A percentile compares a stretch with the other conserved stretches of the same genome.
These are phyloP conservation scores for Drosophila longiperda DNA, from an alignment of 2,888 invertebrate species.

Conservation along the genomic window DNA sequence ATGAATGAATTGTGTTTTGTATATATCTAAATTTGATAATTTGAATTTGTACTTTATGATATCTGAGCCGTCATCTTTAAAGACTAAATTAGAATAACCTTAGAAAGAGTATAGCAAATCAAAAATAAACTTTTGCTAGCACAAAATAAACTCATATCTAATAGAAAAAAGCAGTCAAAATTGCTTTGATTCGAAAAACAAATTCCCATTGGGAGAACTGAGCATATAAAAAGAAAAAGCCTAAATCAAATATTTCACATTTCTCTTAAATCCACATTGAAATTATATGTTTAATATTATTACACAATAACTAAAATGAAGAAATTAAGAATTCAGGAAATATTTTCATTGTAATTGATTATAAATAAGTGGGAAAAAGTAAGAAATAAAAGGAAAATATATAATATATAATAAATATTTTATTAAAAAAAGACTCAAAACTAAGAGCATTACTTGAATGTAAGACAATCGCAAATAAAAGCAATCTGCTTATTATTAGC, in stretches of 20 bases:
- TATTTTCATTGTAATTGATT: neutral
- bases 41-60: too few relatives aligned
- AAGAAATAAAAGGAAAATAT: neutral
- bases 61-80: neutral
- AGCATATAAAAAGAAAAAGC: neutral
- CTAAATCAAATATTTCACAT: neutral
- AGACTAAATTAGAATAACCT: neutral
- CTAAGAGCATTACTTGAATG: neutral
- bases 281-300: conserved; percentile 8
- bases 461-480: neutral
- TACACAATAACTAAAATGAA: neutral
- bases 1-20: too few relatives aligned
- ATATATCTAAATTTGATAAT: too few relatives aligned
- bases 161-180: conserved; percentile 10
- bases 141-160: conserved; percentile 2
- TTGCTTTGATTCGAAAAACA: conserved; percentile 20
- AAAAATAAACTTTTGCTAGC: conserved; percentile 2
- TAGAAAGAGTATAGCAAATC: neutral
- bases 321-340: neutral
- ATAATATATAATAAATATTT: neutral
- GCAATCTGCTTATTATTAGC: neutral
- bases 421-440: neutral
- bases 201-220: neutral
- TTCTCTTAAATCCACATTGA: neutral
- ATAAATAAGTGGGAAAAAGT: neutral